Evolutionary conservation across 2,888 invertebrate species (phyloP).

Genomic region (Heteropelma amictum): DNA sequence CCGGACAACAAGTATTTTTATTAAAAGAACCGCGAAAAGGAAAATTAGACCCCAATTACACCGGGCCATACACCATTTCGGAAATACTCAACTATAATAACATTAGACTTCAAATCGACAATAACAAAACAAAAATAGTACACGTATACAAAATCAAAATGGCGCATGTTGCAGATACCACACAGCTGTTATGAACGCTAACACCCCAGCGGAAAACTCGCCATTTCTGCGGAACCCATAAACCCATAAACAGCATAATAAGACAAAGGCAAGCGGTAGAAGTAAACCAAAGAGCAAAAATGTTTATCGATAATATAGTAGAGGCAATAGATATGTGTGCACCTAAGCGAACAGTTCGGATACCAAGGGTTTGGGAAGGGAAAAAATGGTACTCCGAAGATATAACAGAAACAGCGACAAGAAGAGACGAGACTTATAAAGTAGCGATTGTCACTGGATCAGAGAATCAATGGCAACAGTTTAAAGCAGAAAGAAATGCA

Average conservation of each 20-base stretch:
- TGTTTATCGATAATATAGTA: background rate
- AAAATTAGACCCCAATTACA: no score
- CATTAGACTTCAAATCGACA: no score
- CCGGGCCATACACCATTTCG: no score
- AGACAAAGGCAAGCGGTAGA: background rate
- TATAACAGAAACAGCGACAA: background rate
- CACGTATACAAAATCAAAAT: no score
- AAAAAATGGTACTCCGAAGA: conserved; percentile 24
- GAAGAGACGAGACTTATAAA: background rate
- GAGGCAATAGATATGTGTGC: background rate
- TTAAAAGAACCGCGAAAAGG: no score
- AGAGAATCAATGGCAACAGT: conserved; percentile 10
- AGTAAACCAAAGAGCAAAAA: background rate
- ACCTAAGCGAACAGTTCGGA: background rate
- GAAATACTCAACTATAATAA: no score
- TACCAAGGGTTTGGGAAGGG: background rate
- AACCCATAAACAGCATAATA: background rate
- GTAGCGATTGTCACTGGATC: background rate
- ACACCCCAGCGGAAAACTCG: no score
- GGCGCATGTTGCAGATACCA: no score
- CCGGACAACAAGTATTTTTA: no score
- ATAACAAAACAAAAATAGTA: no score
- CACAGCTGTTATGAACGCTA: no score
- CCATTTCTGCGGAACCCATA: no score
- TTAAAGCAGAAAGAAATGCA: conserved; percentile 13